Percentiles rank a stretch among this genome's conserved stretches.
These are phyloP conservation scores for Blastomussa wellsi DNA, from an alignment of 92 coral and sea anemone species.

Conservation along the genomic window DNA sequence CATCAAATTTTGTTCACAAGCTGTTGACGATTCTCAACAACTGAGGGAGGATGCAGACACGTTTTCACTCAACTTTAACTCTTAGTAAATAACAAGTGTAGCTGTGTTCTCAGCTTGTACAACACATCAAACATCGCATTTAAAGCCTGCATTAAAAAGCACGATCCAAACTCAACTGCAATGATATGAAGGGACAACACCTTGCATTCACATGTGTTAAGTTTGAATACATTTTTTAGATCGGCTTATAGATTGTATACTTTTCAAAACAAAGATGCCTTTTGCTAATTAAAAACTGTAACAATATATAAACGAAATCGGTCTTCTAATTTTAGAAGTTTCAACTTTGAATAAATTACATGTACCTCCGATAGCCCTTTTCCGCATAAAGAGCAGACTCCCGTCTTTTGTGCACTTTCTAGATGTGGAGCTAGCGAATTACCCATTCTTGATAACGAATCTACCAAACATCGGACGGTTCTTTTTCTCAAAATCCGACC, in stretches of 20 bases:
- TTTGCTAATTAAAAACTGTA: not conserved
- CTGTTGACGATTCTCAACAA: too few relatives aligned
- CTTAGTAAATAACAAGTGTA: too few relatives aligned
- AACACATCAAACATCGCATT: too few relatives aligned
- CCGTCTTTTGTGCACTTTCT: slow-evolving; percentile 93
- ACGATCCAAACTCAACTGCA: too few relatives aligned
- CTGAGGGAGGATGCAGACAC: too few relatives aligned
- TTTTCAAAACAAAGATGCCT: not conserved
- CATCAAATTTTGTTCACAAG: too few relatives aligned
- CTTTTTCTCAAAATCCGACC: not conserved
- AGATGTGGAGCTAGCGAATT: slow-evolving; percentile 82
- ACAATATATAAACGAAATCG: not conserved
- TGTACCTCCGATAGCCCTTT: slow-evolving; percentile 77
- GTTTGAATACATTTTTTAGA: too few relatives aligned
- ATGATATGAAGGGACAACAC: not conserved
- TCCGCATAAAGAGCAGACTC: slow-evolving; percentile 83
- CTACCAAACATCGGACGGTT: not conserved
- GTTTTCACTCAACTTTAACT: too few relatives aligned
- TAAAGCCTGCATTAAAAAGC: too few relatives aligned
- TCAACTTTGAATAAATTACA: not conserved
- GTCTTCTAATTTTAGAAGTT: not conserved
- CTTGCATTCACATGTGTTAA: not conserved
- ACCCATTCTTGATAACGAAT: slow-evolving; percentile 59
- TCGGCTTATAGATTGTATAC: too few relatives aligned
- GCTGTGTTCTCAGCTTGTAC: too few relatives aligned